Percentiles rank a stretch among this genome's conserved stretches.
Evolutionary conservation across 2,113 vertebrate genomes (phyloP).

Genomic region (Pangasianodon hypophthalmus): DNA sequence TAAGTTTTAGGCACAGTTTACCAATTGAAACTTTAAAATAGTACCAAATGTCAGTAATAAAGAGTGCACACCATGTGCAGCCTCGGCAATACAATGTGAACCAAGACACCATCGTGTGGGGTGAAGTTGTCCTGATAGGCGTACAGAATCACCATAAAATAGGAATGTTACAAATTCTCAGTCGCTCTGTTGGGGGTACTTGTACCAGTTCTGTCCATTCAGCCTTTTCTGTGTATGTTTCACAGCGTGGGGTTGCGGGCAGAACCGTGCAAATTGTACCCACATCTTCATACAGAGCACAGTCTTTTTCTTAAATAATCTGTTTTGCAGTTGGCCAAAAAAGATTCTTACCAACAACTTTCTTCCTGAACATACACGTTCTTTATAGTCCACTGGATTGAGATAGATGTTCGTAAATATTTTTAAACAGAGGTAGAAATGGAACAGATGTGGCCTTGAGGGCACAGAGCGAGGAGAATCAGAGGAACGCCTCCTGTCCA

Average conservation of each 20-base stretch:
- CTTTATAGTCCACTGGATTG: not conserved
- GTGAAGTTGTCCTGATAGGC: conserved; percentile 53
- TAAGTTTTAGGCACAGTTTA: not conserved
- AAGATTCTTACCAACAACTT: too few relatives aligned
- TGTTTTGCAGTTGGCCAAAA: not conserved
- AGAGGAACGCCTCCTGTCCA: conserved; percentile 74
- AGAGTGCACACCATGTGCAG: not conserved
- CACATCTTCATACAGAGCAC: conserved; percentile 65
- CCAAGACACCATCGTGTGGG: conserved; percentile 61
- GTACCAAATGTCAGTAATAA: not conserved
- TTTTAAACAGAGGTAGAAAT: conserved; percentile 30
- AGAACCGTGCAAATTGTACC: conserved; percentile 75
- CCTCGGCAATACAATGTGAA: not conserved
- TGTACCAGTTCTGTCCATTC: conserved; percentile 54
- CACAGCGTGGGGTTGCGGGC: conserved; percentile 71
- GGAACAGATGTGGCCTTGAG: conserved; percentile 42
- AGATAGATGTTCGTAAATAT: conserved; percentile 1
- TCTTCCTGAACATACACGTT: not conserved
- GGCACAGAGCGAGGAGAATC: conserved; percentile 75
- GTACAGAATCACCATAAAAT: conserved; percentile 67
- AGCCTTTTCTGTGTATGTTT: conserved; percentile 72
- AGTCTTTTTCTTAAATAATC: conserved; percentile 62
- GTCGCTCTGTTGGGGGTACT: conserved; percentile 46
- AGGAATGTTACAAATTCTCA: conserved; percentile 56
- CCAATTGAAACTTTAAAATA: not conserved